Evolutionary conservation across 2,797 vertebrate species (phyloP).

Genomic region (Pelodytes ibericus): DNA sequence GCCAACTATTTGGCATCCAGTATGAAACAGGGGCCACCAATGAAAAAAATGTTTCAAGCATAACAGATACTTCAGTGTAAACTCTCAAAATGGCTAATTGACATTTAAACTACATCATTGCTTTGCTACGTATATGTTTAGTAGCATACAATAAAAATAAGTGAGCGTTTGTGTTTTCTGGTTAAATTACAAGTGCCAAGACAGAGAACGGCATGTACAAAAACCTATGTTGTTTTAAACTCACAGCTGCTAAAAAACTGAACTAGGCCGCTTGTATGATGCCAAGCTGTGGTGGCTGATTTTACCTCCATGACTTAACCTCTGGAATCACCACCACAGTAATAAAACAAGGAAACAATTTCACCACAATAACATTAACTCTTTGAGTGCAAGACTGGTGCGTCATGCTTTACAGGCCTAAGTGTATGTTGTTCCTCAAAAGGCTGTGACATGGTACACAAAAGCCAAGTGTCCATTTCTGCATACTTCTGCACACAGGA

Average conservation of each 20-base stretch:
- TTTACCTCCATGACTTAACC: not conserved
- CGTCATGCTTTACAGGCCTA: too few relatives aligned
- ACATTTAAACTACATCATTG: not conserved
- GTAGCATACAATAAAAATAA: not conserved
- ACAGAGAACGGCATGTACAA: not conserved
- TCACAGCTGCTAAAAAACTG: not conserved
- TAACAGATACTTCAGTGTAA: not conserved
- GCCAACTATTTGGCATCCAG: slow-evolving; percentile 4
- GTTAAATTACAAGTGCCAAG: not conserved
- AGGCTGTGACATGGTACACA: too few relatives aligned
- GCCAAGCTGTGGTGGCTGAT: not conserved
- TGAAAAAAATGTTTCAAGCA: not conserved
- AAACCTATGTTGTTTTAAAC: not conserved
- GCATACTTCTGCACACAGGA: too few relatives aligned
- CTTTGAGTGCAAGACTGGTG: too few relatives aligned
- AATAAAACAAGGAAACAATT: too few relatives aligned
- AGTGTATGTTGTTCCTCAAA: too few relatives aligned
- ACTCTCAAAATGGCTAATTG: not conserved
- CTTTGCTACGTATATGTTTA: not conserved
- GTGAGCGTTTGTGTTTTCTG: not conserved
- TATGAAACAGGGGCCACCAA: not conserved
- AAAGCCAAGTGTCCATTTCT: too few relatives aligned
- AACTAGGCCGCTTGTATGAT: not conserved
- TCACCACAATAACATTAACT: too few relatives aligned
- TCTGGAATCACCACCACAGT: too few relatives aligned